Evolutionary conservation across 2,888 invertebrate species (phyloP).

Genomic region (Troides helena): DNA sequence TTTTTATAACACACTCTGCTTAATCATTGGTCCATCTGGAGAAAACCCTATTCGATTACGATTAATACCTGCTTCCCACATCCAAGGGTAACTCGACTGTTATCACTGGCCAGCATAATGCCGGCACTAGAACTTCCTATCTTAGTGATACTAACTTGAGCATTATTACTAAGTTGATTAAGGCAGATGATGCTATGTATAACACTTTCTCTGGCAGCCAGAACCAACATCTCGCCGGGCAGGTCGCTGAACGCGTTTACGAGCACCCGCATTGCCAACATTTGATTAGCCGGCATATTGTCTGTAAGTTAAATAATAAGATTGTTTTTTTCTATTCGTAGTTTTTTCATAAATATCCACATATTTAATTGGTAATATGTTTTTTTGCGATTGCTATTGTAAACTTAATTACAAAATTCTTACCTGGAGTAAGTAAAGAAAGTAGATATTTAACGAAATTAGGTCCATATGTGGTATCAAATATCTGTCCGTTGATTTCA

Average conservation of each 20-base stretch:
- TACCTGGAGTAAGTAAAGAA: slow-evolving; percentile 61
- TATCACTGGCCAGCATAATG: not conserved
- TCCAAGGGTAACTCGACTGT: too few species aligned
- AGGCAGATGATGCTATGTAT: slow-evolving; percentile 75
- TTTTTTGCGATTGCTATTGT: not conserved
- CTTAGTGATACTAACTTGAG: slow-evolving; percentile 73
- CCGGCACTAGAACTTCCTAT: not conserved
- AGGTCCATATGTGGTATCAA: slow-evolving; percentile 63
- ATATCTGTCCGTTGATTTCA: slow-evolving; percentile 74
- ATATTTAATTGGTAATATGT: too few species aligned
- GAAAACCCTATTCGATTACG: too few species aligned
- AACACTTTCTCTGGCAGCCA: slow-evolving; percentile 80
- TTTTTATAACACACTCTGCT: too few species aligned
- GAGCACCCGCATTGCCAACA: slow-evolving; percentile 88
- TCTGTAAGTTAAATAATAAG: slow-evolving; percentile 47
- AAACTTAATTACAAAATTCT: slow-evolving; percentile 31
- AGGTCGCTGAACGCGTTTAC: slow-evolving; percentile 90
- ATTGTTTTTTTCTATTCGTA: not conserved
- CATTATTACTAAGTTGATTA: slow-evolving; percentile 79
- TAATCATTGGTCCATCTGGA: too few species aligned
- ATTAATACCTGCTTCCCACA: too few species aligned
- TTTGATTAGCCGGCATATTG: slow-evolving; percentile 84
- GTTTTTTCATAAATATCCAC: too few species aligned
- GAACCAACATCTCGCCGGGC: slow-evolving; percentile 82
- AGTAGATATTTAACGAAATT: slow-evolving; percentile 63